These are phyloP conservation scores for Yoshiicerus persimilis DNA, from an alignment of 1,140 invertebrate species.

Conservation along the genomic window DNA sequence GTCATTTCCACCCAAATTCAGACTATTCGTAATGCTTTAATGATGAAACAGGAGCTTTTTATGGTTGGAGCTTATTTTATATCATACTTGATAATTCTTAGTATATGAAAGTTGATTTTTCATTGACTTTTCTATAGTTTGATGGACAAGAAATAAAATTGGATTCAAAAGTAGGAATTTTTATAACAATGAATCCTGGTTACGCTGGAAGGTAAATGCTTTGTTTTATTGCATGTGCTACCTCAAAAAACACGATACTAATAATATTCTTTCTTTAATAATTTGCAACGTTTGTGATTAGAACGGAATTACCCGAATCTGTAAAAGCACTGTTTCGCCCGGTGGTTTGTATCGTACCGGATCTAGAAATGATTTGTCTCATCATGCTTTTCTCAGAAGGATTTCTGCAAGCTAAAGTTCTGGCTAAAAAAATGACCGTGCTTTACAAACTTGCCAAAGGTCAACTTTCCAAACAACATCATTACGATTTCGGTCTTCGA, in stretches of 20 bases:
- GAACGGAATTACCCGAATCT: slow-evolving; percentile 85
- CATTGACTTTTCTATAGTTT: slow-evolving; percentile 63
- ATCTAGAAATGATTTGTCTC: slow-evolving; percentile 85
- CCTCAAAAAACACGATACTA: neutral
- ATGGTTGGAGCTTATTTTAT: slow-evolving; percentile 58
- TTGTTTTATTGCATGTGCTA: neutral
- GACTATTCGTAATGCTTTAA: slow-evolving; percentile 79
- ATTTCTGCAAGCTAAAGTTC: slow-evolving; percentile 77
- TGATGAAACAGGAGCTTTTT: slow-evolving; percentile 71
- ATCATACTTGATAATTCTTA: slow-evolving; percentile 26
- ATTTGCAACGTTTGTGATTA: slow-evolving; percentile 37
- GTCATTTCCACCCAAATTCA: slow-evolving; percentile 89
- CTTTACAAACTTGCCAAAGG: slow-evolving; percentile 80
- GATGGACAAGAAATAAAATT: slow-evolving; percentile 78
- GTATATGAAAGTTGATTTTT: slow-evolving; percentile 19
- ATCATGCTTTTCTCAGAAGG: slow-evolving; percentile 91
- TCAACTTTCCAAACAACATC: slow-evolving; percentile 86
- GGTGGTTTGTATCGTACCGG: slow-evolving; percentile 84
- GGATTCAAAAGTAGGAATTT: slow-evolving; percentile 83
- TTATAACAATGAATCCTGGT: slow-evolving; percentile 75
- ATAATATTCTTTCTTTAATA: neutral
- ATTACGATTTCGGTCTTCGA: slow-evolving; percentile 91
- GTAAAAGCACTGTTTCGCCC: slow-evolving; percentile 87
- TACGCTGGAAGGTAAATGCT: neutral
- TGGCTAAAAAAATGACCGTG: slow-evolving; percentile 91